Conservation (phyloP, 1,140 invertebrate genomes). For the Drosophila sproati region DNA sequence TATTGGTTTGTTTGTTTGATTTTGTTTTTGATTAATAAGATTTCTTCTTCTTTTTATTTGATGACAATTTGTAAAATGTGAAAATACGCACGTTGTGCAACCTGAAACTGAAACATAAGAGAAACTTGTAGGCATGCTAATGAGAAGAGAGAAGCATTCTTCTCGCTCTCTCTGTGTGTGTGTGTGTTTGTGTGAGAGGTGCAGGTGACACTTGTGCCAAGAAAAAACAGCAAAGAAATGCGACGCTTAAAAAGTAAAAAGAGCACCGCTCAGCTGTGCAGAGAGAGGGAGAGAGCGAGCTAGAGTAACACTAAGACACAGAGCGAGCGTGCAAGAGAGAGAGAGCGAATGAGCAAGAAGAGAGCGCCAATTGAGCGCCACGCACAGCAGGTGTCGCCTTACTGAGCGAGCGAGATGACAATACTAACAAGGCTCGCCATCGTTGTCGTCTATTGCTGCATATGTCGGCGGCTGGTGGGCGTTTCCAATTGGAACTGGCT, state of each 20-base stretch:
- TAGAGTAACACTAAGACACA: neutral
- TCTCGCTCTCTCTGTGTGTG: no score
- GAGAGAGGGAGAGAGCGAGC: slow-evolving; percentile 8
- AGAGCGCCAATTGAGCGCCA: slow-evolving; percentile 43
- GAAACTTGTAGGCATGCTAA: slow-evolving; percentile 33
- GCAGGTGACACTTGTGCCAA: slow-evolving; percentile 50
- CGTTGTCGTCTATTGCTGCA: slow-evolving; percentile 29
- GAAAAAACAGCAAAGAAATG: slow-evolving; percentile 50
- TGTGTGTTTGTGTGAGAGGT: slow-evolving; percentile 6
- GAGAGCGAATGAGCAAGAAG: slow-evolving; percentile 5
- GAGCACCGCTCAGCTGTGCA: slow-evolving; percentile 37
- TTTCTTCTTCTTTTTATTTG: slow-evolving; percentile 20
- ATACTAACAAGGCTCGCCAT: slow-evolving; percentile 40
- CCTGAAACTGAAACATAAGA: slow-evolving; percentile 38
- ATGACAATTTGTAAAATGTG: slow-evolving; percentile 48
- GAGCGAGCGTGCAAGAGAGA: slow-evolving; percentile 15
- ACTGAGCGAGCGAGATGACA: slow-evolving; percentile 55
- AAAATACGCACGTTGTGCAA: slow-evolving; percentile 17
- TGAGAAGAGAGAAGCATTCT: slow-evolving; percentile 18
- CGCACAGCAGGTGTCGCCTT: slow-evolving; percentile 54
- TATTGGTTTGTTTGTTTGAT: slow-evolving; percentile 51
- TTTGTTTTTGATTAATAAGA: slow-evolving; percentile 44
- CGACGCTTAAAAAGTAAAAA: slow-evolving; percentile 46
- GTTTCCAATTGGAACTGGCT: slow-evolving; percentile 74
- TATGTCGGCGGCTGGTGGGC: slow-evolving; percentile 53